Conservation (phyloP, 1,140 invertebrate species). For the Zophobas morio region DNA sequence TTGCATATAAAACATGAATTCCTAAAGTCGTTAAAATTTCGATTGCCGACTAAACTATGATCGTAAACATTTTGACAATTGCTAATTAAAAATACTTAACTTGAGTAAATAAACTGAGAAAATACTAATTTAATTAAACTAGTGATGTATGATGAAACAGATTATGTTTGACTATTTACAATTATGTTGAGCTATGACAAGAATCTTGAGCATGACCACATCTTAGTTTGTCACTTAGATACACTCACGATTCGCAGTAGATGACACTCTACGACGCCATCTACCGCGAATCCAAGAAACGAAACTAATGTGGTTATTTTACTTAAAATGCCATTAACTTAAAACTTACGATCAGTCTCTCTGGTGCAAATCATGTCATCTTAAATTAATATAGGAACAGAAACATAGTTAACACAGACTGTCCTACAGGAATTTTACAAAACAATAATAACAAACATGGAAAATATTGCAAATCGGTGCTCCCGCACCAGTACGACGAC, state of each 20-base stretch:
- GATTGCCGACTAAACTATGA: conserved; percentile 34
- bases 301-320: conserved; percentile 46
- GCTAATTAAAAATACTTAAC: conserved; percentile 42
- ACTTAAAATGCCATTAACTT: conserved; percentile 49
- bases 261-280: conserved; percentile 11
- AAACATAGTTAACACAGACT: conserved; percentile 12
- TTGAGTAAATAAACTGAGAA: conserved; percentile 41
- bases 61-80: conserved; percentile 21
- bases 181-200: conserved; percentile 54
- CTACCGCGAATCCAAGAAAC: conserved; percentile 8
- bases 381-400: conserved; percentile 4
- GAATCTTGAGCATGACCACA: conserved; percentile 56
- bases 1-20: conserved; percentile 27
- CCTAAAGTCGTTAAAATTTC: conserved; percentile 31
- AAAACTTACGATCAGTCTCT: conserved; percentile 57
- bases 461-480: conserved; percentile 20
- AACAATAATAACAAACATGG: conserved; percentile 4
- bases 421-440: conserved; percentile 21
- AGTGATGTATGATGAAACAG: conserved; percentile 51
- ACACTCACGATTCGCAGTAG: conserved; percentile 1
- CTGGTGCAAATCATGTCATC: conserved; percentile 49
- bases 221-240: conserved; percentile 30
- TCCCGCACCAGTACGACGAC: not conserved
- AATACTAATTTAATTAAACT: conserved; percentile 45
- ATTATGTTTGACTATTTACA: conserved; percentile 50